Evolutionary conservation across 2,797 vertebrate species (phyloP).

Genomic region (Glossophaga mutica): DNA sequence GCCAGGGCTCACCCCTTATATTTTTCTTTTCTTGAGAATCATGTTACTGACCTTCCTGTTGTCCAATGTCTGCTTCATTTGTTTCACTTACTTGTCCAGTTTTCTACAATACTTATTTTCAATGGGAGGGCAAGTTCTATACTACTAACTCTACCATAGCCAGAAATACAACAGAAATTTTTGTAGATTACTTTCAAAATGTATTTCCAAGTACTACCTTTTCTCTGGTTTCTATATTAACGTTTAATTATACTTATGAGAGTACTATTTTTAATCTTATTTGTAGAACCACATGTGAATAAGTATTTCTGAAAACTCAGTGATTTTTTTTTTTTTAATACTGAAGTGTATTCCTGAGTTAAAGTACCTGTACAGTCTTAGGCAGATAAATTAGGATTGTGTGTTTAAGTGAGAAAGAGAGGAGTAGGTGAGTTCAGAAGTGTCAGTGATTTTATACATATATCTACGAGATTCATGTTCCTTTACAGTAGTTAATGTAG

Average conservation of each 20-base stretch:
- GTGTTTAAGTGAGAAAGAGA: constrained; percentile 27
- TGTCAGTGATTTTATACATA: background rate
- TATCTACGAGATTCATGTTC: background rate
- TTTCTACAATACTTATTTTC: background rate
- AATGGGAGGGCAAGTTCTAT: background rate
- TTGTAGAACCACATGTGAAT: background rate
- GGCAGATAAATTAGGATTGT: background rate
- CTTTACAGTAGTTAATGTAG: constrained; percentile 25
- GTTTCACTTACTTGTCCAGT: background rate
- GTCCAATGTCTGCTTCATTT: background rate
- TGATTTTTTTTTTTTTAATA: background rate
- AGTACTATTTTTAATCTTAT: background rate
- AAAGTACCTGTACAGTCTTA: constrained; percentile 20
- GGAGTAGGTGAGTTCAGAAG: background rate
- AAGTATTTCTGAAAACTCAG: constrained; percentile 10
- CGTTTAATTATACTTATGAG: background rate
- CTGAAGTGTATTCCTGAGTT: background rate
- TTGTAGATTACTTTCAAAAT: background rate
- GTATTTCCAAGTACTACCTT: background rate
- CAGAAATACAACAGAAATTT: background rate
- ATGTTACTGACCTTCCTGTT: background rate
- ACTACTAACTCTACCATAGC: background rate
- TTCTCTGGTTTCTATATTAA: background rate
- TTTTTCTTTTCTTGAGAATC: background rate
- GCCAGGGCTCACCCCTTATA: background rate